Evolutionary conservation across 2,113 vertebrate genomes (phyloP).

Genomic region (Chamaea fasciata): DNA sequence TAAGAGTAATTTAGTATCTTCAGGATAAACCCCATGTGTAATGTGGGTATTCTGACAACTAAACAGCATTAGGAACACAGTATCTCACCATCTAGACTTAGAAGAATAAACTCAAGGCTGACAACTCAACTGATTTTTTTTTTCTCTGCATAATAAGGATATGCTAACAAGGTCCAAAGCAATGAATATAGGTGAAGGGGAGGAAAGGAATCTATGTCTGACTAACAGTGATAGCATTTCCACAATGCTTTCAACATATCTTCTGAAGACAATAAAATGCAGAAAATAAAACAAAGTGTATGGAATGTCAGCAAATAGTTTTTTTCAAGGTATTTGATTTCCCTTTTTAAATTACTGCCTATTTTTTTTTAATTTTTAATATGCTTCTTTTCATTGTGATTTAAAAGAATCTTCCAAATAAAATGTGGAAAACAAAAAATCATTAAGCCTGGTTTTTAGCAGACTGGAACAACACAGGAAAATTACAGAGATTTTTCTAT

Average conservation of each 20-base stretch:
- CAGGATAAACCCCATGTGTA: background rate
- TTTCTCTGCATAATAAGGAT: background rate
- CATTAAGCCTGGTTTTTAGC: background rate
- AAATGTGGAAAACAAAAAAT: background rate
- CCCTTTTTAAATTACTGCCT: background rate
- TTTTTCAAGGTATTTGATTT: background rate
- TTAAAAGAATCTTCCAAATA: background rate
- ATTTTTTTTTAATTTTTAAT: background rate
- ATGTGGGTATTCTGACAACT: background rate
- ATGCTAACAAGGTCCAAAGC: background rate
- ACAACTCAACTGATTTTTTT: background rate
- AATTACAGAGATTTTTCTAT: background rate
- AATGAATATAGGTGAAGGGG: background rate
- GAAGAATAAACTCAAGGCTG: background rate
- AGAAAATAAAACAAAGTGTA: background rate
- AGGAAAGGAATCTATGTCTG: background rate
- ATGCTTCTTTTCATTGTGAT: background rate
- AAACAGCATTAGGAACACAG: background rate
- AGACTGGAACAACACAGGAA: background rate
- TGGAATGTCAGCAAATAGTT: background rate
- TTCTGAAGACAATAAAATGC: background rate
- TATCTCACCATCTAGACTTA: background rate
- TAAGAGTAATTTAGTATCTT: background rate
- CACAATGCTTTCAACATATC: background rate
- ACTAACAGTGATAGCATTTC: background rate